phyloP scores from a whole-genome alignment of 2,888 invertebrate species.

The Ichneumon xanthorius region DNA sequence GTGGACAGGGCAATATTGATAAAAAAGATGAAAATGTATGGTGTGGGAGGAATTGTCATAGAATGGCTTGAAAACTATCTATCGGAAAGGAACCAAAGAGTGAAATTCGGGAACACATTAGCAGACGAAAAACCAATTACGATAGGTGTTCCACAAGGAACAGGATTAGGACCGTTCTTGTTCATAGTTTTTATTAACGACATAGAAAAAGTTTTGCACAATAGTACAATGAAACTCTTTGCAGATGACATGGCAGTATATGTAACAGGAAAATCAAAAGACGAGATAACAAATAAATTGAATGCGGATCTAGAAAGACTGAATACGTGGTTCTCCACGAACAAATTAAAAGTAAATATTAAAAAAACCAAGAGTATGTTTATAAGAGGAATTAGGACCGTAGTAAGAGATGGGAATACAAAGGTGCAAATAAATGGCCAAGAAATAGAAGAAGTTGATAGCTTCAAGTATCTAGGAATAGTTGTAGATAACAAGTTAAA shows the following conservation, averaged over 20 bases:
- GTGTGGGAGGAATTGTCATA: neutral
- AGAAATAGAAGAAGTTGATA: conserved; percentile 54
- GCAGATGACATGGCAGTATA: neutral
- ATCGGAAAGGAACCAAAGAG: conserved; percentile 10
- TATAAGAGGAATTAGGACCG: neutral
- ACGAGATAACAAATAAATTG: neutral
- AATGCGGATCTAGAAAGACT: neutral
- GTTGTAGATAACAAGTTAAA: conserved; percentile 52
- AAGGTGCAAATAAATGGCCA: neutral
- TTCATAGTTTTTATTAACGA: conserved; percentile 12
- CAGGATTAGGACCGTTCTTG: conserved; percentile 2
- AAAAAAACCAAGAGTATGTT: conserved; percentile 23
- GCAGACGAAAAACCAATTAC: neutral
- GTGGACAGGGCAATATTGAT: neutral
- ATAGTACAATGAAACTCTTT: neutral
- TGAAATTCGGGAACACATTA: neutral
- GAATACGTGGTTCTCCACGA: neutral
- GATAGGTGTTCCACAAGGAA: conserved; percentile 2
- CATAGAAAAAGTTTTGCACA: neutral
- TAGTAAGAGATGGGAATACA: neutral
- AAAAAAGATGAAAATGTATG: neutral
- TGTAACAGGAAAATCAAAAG: neutral
- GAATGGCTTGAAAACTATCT: conserved; percentile 3
- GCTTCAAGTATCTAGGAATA: conserved; percentile 54
- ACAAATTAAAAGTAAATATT: conserved; percentile 33